Percentiles rank a stretch among this genome's conserved stretches.
Conservation (phyloP, 2,797 vertebrate genomes). For the Poeciliopsis gracilis region DNA sequence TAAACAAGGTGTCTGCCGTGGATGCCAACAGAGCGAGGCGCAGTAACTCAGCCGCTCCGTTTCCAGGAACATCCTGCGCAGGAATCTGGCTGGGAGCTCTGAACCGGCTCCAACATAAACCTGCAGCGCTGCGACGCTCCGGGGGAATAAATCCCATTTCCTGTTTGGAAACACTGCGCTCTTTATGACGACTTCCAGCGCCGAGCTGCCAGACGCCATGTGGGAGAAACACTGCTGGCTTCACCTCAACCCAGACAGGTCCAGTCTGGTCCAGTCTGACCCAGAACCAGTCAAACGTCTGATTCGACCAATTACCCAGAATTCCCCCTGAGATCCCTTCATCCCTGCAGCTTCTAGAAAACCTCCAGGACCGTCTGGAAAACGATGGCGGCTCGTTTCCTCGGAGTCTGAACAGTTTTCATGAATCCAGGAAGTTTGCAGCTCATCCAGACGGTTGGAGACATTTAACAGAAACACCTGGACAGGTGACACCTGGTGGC, state of each 20-base stretch:
- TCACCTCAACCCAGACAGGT: neutral
- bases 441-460: no score
- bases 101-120: slow-evolving; percentile 11
- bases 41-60: slow-evolving; percentile 50
- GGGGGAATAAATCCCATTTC: neutral
- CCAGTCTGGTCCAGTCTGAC: neutral
- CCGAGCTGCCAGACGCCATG: neutral
- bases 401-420: neutral
- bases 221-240: neutral
- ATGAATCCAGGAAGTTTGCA: no score
- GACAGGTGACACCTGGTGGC: neutral
- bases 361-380: neutral
- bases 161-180: neutral
- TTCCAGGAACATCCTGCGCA: slow-evolving; percentile 38
- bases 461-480: neutral
- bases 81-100: neutral
- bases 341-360: neutral
- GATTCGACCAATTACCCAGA: neutral
- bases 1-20: slow-evolving; percentile 75
- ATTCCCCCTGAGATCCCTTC: neutral
- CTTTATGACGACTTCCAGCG: neutral
- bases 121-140: neutral
- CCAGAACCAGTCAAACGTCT: neutral
- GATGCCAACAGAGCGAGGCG: slow-evolving; percentile 65
- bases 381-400: neutral